A percentile compares a stretch with the other conserved stretches of the same genome.
Conservation (phyloP, 2,113 vertebrate genomes). For the Capreolus pygargus region DNA sequence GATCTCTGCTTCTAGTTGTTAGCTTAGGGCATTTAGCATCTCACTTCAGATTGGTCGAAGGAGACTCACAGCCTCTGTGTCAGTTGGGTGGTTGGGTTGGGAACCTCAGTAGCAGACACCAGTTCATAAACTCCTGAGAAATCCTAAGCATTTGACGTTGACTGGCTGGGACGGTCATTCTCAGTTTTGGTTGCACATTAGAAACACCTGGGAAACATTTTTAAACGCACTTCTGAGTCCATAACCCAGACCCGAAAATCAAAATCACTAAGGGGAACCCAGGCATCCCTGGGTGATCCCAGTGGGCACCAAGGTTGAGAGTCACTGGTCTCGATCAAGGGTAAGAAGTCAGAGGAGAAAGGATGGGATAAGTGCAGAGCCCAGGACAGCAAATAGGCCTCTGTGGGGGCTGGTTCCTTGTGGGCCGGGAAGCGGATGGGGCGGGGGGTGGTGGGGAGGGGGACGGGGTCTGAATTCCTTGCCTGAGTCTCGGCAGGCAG, state of each 20-base stretch:
- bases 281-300: neutral
- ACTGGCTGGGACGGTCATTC: neutral
- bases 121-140: neutral
- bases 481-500: neutral
- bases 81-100: neutral
- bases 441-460: fast-evolving
- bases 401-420: fast-evolving
- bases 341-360: neutral
- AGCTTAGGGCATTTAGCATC: neutral
- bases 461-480: neutral
- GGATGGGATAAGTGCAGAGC: no score
- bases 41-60: neutral
- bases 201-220: neutral
- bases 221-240: neutral
- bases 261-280: neutral
- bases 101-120: neutral
- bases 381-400: neutral
- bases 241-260: neutral
- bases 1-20: neutral
- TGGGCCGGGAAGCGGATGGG: neutral
- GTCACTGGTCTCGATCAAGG: neutral
- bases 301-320: neutral
- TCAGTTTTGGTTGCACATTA: neutral
- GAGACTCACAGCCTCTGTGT: neutral
- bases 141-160: neutral